A percentile compares a stretch with the other conserved stretches of the same genome.
phyloP scores from a whole-genome alignment of 2,888 invertebrate genomes.

The Archaeoteleia sp. region DNA sequence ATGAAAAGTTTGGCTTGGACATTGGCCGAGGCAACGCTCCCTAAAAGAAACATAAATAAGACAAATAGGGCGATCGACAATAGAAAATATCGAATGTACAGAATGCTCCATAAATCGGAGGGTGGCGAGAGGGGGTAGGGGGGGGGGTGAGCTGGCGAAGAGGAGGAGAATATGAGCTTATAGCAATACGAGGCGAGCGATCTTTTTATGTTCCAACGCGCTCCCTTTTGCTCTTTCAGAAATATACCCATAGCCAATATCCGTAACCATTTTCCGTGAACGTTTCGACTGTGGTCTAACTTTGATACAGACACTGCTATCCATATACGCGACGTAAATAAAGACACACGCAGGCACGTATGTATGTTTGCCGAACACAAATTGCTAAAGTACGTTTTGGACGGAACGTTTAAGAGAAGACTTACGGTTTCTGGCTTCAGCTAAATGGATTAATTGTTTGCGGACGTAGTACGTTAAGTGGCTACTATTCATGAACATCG shows the following conservation, averaged over 20 bases:
- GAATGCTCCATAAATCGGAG: slow-evolving; percentile 73
- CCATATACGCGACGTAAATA: slow-evolving; percentile 33
- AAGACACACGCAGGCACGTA: slow-evolving; percentile 18
- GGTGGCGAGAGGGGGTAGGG: slow-evolving; percentile 53
- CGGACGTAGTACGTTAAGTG: slow-evolving; percentile 50
- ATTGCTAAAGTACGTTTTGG: slow-evolving; percentile 42
- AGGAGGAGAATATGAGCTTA: not conserved
- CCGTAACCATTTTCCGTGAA: slow-evolving; percentile 65
- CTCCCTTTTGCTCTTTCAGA: slow-evolving; percentile 62
- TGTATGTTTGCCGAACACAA: slow-evolving; percentile 17
- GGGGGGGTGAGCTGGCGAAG: not conserved
- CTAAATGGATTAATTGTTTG: slow-evolving; percentile 53
- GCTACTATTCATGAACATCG: slow-evolving; percentile 49
- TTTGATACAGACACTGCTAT: slow-evolving; percentile 38
- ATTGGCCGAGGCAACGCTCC: slow-evolving; percentile 59
- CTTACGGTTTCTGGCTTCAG: slow-evolving; percentile 47
- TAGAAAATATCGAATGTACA: slow-evolving; percentile 75
- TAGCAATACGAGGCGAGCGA: slow-evolving; percentile 66
- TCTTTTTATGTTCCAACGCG: slow-evolving; percentile 74
- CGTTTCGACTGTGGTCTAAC: slow-evolving; percentile 40
- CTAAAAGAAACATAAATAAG: slow-evolving; percentile 75
- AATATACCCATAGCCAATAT: slow-evolving; percentile 62
- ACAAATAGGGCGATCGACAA: slow-evolving; percentile 74
- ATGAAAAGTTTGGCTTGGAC: slow-evolving; percentile 60
- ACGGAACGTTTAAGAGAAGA: slow-evolving; percentile 44